phyloP scores from a whole-genome alignment of 1,140 invertebrate genomes.

The Bombus affinis region DNA sequence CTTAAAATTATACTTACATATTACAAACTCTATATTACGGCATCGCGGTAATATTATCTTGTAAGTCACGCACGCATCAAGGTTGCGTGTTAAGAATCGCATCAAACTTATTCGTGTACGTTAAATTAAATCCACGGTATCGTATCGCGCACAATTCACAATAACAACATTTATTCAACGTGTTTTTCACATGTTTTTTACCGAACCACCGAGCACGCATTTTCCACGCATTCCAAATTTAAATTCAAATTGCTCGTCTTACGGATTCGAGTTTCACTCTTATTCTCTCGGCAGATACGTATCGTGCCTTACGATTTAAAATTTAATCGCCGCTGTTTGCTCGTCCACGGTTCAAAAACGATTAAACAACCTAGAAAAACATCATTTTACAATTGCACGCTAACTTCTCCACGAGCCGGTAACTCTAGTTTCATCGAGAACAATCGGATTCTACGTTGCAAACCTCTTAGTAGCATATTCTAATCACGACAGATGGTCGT shows the following conservation, averaged over 20 bases:
- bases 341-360: background rate
- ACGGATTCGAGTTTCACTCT: background rate
- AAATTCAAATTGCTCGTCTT: background rate
- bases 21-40: background rate
- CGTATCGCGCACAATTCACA: background rate
- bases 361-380: background rate
- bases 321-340: background rate
- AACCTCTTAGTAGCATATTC: background rate
- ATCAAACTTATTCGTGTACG: background rate
- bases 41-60: background rate
- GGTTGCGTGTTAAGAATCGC: background rate
- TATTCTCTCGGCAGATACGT: fast-evolving
- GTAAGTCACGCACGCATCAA: background rate
- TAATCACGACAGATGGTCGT: background rate
- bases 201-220: background rate
- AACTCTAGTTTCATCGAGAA: background rate
- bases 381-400: too few relatives aligned
- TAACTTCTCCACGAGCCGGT: too few relatives aligned
- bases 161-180: background rate
- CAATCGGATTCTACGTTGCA: background rate
- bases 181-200: too few relatives aligned
- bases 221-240: background rate
- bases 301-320: fast-evolving
- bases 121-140: background rate
- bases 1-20: background rate